Evolutionary conservation across 2,797 vertebrate genomes (phyloP), one percentile per base, ranked within the genome.

Genomic region (Aphelocoma californica): DNA sequence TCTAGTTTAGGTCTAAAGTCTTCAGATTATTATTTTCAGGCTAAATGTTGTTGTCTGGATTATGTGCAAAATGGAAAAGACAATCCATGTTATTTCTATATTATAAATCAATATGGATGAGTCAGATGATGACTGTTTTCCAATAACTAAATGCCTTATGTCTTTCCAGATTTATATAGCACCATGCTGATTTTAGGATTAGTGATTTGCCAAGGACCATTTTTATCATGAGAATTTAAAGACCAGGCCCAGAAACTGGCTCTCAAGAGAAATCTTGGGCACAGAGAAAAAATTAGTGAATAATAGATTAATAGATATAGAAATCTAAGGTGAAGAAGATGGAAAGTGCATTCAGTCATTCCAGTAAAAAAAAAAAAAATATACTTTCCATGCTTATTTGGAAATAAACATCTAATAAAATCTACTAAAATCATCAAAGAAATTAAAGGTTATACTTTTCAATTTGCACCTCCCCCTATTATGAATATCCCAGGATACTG

Each of bases 201-300:
- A 72, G 40, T 14, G 11, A 71, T 75, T 72, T 86, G 26, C 65
- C 50, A 81, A 89, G 56, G 38, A 74, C 45, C 18, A 28, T 51
- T 93, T 86, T 80, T 79, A 51, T 71, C 81, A 61, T 17, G 17
- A 88, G 65, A 86, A 86, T 61, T 71, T 87, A 75, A 96, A 90
- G 61, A 84, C 18, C 9, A 73, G 45, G 32, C 28, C 18, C n/a
- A 77, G 44, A 2, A 85, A 57, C 16, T 70, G 47, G n/a, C 44
- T 89, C 28, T 58, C 31, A 80, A 65, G 25, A 77, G 15, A 28
- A 82, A 51, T 77, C 56, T 50, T 44, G 12, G 19, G 23, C 18
- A 80, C 14, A 44, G 9, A 53, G 73, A 61, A 20, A 64, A 50
- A 24, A 71, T 57, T 74, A 87, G 15, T 12, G 34, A 69, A 29